These are phyloP conservation scores for Oncopodura yosiiana DNA, from an alignment of 1,140 invertebrate species.

Conservation along the genomic window DNA sequence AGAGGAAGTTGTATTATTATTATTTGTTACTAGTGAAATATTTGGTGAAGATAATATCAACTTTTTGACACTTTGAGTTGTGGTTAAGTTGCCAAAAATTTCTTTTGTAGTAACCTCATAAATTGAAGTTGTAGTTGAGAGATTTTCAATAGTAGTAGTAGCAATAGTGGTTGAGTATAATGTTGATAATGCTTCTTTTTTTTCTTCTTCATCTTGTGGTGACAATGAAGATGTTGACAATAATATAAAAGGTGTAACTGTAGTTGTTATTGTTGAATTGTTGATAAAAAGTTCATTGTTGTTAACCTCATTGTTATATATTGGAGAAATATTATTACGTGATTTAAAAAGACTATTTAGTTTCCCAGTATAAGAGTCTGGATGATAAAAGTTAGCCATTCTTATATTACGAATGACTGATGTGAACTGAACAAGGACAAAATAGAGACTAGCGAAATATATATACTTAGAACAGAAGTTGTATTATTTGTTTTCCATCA, in stretches of 20 bases:
- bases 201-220: no score
- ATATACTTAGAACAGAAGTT: no score
- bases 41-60: neutral
- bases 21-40: neutral
- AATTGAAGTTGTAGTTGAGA: no score
- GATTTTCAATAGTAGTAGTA: no score
- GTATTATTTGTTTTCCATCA: no score
- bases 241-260: neutral
- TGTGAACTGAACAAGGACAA: no score
- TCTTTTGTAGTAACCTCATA: no score
- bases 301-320: no score
- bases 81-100: neutral
- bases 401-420: neutral
- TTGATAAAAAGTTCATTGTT: no score
- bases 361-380: neutral
- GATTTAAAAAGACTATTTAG: slow-evolving; percentile 4
- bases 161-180: no score
- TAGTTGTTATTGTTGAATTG: slow-evolving; percentile 3
- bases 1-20: neutral
- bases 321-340: neutral
- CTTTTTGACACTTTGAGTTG: neutral
- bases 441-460: no score
- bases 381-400: neutral
- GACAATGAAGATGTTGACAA: slow-evolving; percentile 11
- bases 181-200: neutral